A percentile compares a stretch with the other conserved stretches of the same genome.
Evolutionary conservation across 2,797 vertebrate genomes (phyloP).

Genomic region (Sciurus carolinensis): DNA sequence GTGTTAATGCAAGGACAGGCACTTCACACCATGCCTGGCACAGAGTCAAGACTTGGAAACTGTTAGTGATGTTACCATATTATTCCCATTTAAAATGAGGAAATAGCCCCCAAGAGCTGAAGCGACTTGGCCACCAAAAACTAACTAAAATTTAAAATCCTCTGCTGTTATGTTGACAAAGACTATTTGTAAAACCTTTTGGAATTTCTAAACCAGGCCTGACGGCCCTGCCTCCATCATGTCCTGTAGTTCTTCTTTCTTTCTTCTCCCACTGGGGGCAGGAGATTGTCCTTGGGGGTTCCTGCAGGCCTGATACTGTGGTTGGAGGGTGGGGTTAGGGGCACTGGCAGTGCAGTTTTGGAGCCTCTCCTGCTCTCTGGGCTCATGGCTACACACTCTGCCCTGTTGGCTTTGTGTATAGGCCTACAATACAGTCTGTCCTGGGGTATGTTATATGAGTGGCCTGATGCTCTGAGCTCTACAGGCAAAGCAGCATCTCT

Average conservation of each 20-base stretch:
- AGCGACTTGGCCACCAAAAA: background rate
- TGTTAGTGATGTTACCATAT: background rate
- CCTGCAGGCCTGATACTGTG: background rate
- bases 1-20: background rate
- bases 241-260: background rate
- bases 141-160: background rate
- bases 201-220: background rate
- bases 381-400: background rate
- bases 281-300: background rate
- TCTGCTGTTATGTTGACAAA: background rate
- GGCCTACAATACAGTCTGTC: background rate
- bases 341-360: background rate
- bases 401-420: background rate
- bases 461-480: background rate
- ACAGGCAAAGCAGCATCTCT: background rate
- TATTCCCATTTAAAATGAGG: background rate
- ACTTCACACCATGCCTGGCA: background rate
- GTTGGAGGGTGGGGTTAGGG: background rate
- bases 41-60: background rate
- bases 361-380: background rate
- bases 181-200: slow-evolving; percentile 33
- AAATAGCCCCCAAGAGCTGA: background rate
- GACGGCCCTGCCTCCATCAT: fast-evolving
- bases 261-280: background rate
- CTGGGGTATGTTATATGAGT: background rate